These are phyloP conservation scores for Drosophila nr. perissopoda DNA, from an alignment of 2,888 invertebrate genomes.

Conservation along the genomic window DNA sequence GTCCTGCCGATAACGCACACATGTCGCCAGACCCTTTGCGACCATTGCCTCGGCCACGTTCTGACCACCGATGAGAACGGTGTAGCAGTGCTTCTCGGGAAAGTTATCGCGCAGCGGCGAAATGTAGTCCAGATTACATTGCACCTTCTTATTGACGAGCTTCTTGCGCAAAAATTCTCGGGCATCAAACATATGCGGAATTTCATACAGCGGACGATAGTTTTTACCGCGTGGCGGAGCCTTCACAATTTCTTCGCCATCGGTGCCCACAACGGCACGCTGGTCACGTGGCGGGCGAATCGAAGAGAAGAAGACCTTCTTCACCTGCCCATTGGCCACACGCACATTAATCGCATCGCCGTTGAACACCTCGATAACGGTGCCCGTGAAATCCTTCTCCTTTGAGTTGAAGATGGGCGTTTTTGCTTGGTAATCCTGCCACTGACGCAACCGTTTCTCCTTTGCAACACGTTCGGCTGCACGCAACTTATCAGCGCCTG, in stretches of 20 bases:
- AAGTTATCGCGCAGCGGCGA: conserved; percentile 97
- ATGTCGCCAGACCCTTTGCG: conserved; percentile 95
- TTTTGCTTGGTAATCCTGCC: conserved; percentile 95
- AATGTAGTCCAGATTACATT: conserved; percentile 96
- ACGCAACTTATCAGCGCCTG: conserved; percentile 92
- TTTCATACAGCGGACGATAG: conserved; percentile 97
- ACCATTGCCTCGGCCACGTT: conserved; percentile 98
- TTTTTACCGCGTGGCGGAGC: conserved; percentile 89
- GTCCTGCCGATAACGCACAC: conserved; percentile 96
- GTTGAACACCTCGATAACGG: conserved; percentile 95
- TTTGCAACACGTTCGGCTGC: conserved; percentile 95
- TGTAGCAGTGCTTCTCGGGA: conserved; percentile 98
- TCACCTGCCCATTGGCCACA: conserved; percentile 90
- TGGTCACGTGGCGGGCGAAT: conserved; percentile 95
- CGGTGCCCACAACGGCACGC: conserved; percentile 88
- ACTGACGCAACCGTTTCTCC: conserved; percentile 93
- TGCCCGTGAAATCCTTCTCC: conserved; percentile 92
- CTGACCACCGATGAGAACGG: conserved; percentile 92
- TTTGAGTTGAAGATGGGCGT: conserved; percentile 90
- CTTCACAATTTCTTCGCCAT: conserved; percentile 88
- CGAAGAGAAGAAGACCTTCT: conserved; percentile 98
- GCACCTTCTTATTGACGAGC: conserved; percentile 96
- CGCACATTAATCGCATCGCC: conserved; percentile 97
- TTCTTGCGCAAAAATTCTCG: conserved; percentile 98
- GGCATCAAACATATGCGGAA: conserved; percentile 99